Conservation (phyloP, 2,888 invertebrate genomes). For the Lydus trimaculatus region DNA sequence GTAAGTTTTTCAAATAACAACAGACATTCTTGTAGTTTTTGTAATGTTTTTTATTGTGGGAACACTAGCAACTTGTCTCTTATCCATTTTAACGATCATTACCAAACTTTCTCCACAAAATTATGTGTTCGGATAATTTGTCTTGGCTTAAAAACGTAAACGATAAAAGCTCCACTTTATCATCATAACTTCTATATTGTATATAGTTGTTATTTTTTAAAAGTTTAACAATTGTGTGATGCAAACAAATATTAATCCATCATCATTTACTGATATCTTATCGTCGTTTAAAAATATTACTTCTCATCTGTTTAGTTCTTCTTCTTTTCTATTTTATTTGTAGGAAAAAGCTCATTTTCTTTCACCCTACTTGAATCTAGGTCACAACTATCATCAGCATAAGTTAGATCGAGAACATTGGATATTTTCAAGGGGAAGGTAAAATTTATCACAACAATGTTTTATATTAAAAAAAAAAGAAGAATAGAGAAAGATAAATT, state of each 20-base stretch:
- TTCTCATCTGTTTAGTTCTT: background rate
- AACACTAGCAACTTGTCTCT: background rate
- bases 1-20: background rate
- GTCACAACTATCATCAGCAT: slow-evolving; percentile 1
- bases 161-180: background rate
- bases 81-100: too few species aligned
- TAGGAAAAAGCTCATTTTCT: background rate
- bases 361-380: background rate
- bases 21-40: background rate
- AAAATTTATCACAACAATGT: slow-evolving; percentile 1
- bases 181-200: background rate
- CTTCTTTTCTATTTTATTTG: background rate
- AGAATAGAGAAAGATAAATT: background rate
- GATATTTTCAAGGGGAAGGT: background rate
- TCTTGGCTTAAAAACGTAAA: background rate
- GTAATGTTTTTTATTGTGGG: background rate
- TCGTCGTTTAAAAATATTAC: background rate
- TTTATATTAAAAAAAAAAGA: slow-evolving; percentile 1
- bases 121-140: background rate
- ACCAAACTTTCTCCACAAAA: too few species aligned
- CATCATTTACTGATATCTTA: background rate
- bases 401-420: background rate
- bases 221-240: background rate
- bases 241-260: background rate
- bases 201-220: background rate